Percentiles rank a stretch among this genome's conserved stretches.
phyloP scores from a whole-genome alignment of 1,140 invertebrate genomes.

The Panulirus ornatus region DNA sequence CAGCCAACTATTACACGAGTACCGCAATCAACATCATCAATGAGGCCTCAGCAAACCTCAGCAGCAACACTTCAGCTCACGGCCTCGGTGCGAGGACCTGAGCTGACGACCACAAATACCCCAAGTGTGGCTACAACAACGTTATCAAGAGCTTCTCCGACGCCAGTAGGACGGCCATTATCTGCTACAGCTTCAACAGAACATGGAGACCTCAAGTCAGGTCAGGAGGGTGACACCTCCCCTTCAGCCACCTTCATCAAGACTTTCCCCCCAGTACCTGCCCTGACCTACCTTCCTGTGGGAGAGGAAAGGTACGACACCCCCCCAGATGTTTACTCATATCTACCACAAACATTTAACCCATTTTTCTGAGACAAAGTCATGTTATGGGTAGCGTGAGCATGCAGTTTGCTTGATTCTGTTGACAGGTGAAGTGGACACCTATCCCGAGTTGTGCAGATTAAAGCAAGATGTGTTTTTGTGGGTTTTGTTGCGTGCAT shows the following conservation, averaged over 20 bases:
- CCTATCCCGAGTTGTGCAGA: background rate
- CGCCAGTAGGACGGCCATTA: background rate
- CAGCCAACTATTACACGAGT: no score
- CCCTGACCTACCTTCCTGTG: slow-evolving; percentile 33
- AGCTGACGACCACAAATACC: background rate
- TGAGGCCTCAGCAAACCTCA: background rate
- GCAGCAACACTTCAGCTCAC: no score
- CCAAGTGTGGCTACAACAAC: background rate
- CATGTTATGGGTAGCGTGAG: background rate
- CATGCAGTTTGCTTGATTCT: background rate
- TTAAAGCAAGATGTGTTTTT: background rate
- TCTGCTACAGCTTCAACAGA: background rate
- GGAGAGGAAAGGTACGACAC: background rate
- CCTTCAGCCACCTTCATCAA: background rate
- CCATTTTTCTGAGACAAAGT: background rate
- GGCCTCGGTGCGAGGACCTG: no score
- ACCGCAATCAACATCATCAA: no score
- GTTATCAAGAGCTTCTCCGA: background rate
- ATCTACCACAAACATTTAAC: background rate
- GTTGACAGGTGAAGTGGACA: background rate
- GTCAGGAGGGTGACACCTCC: background rate
- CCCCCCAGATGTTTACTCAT: background rate
- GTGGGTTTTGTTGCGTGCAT: background rate
- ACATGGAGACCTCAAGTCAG: background rate
- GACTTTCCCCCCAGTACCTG: background rate